Evolutionary conservation across 2,888 invertebrate species (phyloP).

Genomic region (Euzetes globulus): DNA sequence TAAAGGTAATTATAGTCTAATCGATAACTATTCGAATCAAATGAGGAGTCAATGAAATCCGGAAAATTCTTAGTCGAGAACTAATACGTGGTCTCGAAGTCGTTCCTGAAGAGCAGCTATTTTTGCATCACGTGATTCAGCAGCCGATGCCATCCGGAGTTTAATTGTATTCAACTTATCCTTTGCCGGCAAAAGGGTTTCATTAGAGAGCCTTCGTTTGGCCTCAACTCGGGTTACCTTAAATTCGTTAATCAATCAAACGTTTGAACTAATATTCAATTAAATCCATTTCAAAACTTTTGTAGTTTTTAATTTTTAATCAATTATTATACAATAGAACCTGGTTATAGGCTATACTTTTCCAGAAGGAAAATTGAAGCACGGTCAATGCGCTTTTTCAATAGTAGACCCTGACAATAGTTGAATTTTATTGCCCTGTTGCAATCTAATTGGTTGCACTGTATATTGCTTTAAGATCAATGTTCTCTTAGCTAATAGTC

Average conservation of each 20-base stretch:
- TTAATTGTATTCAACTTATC: constrained; percentile 77
- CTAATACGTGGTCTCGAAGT: constrained; percentile 78
- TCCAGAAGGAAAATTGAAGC: too few species aligned
- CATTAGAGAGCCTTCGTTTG: constrained; percentile 37
- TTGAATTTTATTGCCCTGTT: too few species aligned
- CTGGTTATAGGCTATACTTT: too few species aligned
- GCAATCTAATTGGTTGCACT: too few species aligned
- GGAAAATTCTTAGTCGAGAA: neutral
- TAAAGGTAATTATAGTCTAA: too few species aligned
- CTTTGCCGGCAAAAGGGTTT: constrained; percentile 57
- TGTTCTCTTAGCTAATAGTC: too few species aligned
- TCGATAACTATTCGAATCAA: neutral
- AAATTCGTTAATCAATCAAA: neutral
- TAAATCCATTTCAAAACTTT: neutral
- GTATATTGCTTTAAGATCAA: too few species aligned
- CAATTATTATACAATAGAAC: too few species aligned
- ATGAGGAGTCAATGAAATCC: neutral
- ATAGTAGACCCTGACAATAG: too few species aligned
- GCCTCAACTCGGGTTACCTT: constrained; percentile 39
- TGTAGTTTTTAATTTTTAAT: too few species aligned
- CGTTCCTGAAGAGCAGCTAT: constrained; percentile 83
- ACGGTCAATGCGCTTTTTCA: too few species aligned
- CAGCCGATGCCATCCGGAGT: constrained; percentile 77
- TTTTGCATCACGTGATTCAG: constrained; percentile 80
- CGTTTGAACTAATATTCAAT: neutral